These are phyloP conservation scores for Lasius fuliginosus DNA, from an alignment of 2,888 invertebrate species.

Conservation along the genomic window DNA sequence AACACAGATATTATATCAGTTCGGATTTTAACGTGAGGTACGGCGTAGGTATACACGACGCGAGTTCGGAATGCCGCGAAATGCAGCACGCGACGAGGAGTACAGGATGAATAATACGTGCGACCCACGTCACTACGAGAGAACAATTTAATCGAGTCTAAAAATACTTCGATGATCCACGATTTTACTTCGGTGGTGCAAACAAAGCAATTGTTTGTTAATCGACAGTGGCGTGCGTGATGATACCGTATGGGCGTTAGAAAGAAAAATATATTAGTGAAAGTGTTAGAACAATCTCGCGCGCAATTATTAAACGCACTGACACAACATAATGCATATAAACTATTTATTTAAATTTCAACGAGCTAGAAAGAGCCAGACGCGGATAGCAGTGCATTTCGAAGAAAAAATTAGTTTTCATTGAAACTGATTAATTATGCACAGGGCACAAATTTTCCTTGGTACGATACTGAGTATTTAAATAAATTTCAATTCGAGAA, in stretches of 20 bases:
- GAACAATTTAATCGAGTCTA: constrained; percentile 38
- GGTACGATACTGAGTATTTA: too few species aligned
- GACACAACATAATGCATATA: too few species aligned
- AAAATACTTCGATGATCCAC: constrained; percentile 53
- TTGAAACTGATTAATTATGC: too few species aligned
- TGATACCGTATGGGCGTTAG: not conserved
- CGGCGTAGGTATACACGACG: not conserved
- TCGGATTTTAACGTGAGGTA: constrained; percentile 4
- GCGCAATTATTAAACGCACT: not conserved
- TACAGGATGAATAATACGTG: constrained; percentile 54
- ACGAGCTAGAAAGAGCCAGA: too few species aligned
- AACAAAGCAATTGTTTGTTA: constrained; percentile 29
- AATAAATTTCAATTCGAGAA: too few species aligned
- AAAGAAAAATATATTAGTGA: not conserved
- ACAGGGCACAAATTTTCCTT: too few species aligned
- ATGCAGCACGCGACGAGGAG: constrained; percentile 14
- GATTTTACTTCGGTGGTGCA: constrained; percentile 31
- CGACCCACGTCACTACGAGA: constrained; percentile 22
- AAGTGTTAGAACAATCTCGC: not conserved
- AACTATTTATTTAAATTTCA: too few species aligned
- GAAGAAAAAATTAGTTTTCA: too few species aligned
- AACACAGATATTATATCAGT: constrained; percentile 40
- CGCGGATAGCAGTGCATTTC: too few species aligned
- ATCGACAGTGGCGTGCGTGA: not conserved
- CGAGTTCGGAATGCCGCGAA: not conserved